Evolutionary conservation across 2,888 invertebrate genomes (phyloP), one percentile per base, ranked within the genome.

Genomic region (Tipula lateralis): DNA sequence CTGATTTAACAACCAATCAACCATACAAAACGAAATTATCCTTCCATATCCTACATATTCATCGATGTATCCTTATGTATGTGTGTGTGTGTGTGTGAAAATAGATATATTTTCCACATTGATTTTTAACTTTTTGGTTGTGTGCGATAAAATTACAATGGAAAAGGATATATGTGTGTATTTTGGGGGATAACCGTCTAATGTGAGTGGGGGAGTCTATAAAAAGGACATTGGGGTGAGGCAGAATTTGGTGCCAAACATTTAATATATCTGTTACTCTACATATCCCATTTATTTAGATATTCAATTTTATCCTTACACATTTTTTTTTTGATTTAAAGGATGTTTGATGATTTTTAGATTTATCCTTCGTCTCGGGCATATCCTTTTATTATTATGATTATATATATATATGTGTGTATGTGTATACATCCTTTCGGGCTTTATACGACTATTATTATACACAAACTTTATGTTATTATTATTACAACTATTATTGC

Each of bases 331-430:
- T 24, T 66, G 66, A 66, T 66, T 66, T 66, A 66, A 66, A 66
- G 66, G 66, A 66, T 66, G 24, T 66, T 66, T 66, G 66, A 66
- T 66, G 66, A 66, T 66, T 66, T 66, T 66, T 66, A 66, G 24
- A 66, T 66, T 66, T 66, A 39, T 39, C 4, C n/a, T 66, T 66
- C 24, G 66, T 66, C 66, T 66, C 24, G 66, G 66, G 66, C 66
- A 66, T 66, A 66, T 66, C 66, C 66, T 9, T 66, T 50, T 16
- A 50, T 50, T 50, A 44, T 44, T 44, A 44, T 44, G 13, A 50
- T 50, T 50, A 50, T 50, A 3, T n/a, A 16, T 19, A 50, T 6
- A 50, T 50, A 44, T 39, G n/a, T n/a, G n/a, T n/a, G n/a, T n/a
- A n/a, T n/a, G n/a, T n/a, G 13, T 13, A 3, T 39, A 39, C 1